A percentile compares a stretch with the other conserved stretches of the same genome.
phyloP scores from a whole-genome alignment of 2,888 invertebrate species.

The Nephrotoma guestfalica region DNA sequence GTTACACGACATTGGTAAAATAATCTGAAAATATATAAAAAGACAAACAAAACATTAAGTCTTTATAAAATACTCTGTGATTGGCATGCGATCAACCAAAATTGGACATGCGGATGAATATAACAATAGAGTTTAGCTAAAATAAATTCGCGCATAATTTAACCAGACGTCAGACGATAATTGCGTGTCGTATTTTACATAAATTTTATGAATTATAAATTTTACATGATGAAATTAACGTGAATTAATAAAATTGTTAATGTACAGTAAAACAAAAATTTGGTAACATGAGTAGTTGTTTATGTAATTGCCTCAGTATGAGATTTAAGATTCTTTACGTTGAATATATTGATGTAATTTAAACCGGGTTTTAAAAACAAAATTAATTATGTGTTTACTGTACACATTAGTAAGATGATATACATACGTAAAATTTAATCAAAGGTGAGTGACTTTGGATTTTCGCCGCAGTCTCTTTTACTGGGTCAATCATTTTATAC shows the following conservation, averaged over 20 bases:
- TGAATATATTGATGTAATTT: too few species aligned
- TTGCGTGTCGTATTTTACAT: neutral
- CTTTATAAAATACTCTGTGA: neutral
- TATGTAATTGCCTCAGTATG: neutral
- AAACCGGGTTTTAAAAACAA: neutral
- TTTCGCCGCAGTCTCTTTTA: neutral
- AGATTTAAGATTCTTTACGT: neutral
- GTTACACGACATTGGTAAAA: neutral
- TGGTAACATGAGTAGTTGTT: neutral
- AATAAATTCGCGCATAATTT: neutral
- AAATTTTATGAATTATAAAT: neutral
- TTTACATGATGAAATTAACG: neutral
- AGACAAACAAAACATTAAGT: neutral
- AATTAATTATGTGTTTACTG: neutral
- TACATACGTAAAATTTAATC: neutral
- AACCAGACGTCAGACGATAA: neutral
- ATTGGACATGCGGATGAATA: neutral
- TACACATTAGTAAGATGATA: neutral
- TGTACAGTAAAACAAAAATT: neutral
- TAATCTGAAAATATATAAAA: neutral
- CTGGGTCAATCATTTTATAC: neutral
- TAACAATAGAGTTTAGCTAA: neutral
- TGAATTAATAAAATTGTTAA: neutral
- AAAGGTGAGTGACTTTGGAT: neutral
- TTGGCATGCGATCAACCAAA: neutral